Base-by-base conservation (phyloP, 2,113 vertebrate species). In the Laticauda colubrina region DNA sequence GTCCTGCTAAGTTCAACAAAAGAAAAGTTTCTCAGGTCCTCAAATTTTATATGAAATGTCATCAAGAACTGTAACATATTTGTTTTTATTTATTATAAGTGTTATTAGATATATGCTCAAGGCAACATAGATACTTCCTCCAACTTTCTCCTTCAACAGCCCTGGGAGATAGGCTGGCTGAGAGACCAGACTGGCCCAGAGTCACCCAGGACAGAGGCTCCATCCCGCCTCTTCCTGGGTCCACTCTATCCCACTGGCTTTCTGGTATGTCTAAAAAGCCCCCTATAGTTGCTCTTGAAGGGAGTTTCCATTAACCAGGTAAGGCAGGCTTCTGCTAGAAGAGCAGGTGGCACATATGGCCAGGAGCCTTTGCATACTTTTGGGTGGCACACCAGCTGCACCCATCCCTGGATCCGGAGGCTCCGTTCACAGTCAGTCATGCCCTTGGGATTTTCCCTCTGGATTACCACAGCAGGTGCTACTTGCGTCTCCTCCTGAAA, bases 11-110 rank as follows among this genome's bases (percentile, higher is more conserved):
- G 87, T 0, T 56, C 86, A 51, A 26, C 34, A 53, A 1, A 0
- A 51, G 61, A 87, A 86, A 53, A 91, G 91, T 34, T 92, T 94
- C 57, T 93, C 20, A 93, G 91, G 59, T 92, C 61, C 86, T 94
- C 92, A 94, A 93, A 95, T 85, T 89, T 90, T 81, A 93, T 26
- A 56, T 91, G n/a, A 10, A 9, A 1, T 5, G 1, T 89, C 91
- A 20, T 89, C 87, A 93, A 81, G 91, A 92, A 94, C 56, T 88
- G 34, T 34, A 39, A 39, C 39, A 81, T 34, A 39, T 81, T 81
- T 21, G 18, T 39, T 81, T 81, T 81, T 39, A 39, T 81, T 81
- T 39, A 39, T 81, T 81, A 81, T 81, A 81, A 1, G 69, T 39
- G 39, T 81, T 39, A 81, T 81, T 81, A 81, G n/a, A 81, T 75